Percentiles rank a stretch among this genome's conserved stretches.
These are phyloP conservation scores for Eidolon helvum DNA, from an alignment of 2,113 vertebrate species.

Conservation along the genomic window DNA sequence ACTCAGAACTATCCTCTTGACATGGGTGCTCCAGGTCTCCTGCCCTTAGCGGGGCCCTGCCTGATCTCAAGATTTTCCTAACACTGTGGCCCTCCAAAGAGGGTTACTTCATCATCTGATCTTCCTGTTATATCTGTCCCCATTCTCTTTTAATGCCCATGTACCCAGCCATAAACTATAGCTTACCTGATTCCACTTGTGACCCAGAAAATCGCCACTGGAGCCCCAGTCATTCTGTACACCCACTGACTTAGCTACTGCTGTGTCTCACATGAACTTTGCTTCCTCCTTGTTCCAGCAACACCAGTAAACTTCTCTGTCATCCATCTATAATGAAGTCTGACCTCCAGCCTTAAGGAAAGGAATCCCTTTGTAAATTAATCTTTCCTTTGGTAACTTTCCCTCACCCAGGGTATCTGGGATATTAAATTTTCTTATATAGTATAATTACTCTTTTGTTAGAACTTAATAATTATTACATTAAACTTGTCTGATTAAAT, in stretches of 20 bases:
- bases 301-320: not conserved
- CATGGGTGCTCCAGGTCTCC: not conserved
- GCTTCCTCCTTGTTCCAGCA: not conserved
- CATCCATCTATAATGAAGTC: not conserved
- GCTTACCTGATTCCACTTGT: not conserved
- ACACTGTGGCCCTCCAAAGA: not conserved
- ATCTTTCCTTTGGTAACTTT: not conserved
- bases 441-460: not conserved
- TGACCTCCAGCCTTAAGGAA: not conserved
- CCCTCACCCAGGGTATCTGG: not conserved
- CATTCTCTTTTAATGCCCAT: not conserved
- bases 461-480: not conserved
- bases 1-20: not conserved
- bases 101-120: not conserved
- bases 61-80: not conserved
- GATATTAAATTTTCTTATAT: not conserved
- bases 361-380: not conserved
- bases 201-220: not conserved
- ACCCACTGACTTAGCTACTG: not conserved
- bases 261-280: not conserved
- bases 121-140: not conserved
- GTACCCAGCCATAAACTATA: not conserved
- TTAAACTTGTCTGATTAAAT: not conserved
- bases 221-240: not conserved
- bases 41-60: not conserved